Conservation (phyloP, 2,888 invertebrate genomes). For the Erannis defoliaria region DNA sequence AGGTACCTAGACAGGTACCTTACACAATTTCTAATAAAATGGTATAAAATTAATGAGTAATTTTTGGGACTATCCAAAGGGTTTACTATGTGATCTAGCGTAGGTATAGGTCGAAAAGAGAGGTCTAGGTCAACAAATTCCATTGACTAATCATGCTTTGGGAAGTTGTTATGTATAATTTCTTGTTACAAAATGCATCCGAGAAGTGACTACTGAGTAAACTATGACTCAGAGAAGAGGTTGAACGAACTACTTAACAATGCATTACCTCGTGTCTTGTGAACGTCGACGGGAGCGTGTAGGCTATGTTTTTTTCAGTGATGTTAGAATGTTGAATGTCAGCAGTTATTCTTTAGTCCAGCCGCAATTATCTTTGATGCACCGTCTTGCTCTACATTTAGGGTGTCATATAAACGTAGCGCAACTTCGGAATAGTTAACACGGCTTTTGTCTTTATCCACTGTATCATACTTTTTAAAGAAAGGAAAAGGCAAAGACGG, state of each 20-base stretch:
- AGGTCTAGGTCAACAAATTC: constrained; percentile 49
- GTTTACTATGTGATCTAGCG: constrained; percentile 37
- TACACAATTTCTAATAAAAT: background rate
- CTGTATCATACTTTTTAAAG: too few relatives aligned
- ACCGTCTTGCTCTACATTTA: too few relatives aligned
- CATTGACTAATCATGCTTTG: constrained; percentile 25
- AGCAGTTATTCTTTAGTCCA: background rate
- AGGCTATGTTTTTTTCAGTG: constrained; percentile 34
- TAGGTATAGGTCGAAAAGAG: constrained; percentile 9
- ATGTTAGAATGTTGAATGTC: constrained; percentile 1
- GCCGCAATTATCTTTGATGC: too few relatives aligned
- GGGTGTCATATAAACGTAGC: too few relatives aligned
- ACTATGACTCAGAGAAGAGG: constrained; percentile 25
- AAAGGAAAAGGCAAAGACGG: too few relatives aligned
- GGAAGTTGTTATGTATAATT: constrained; percentile 13
- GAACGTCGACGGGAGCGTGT: constrained; percentile 49
- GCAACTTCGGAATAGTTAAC: too few relatives aligned
- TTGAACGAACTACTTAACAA: constrained; percentile 32
- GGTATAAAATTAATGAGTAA: background rate
- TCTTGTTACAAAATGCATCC: constrained; percentile 22
- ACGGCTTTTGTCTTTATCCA: too few relatives aligned
- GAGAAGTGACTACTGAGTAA: constrained; percentile 1
- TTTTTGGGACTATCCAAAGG: background rate
- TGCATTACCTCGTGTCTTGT: constrained; percentile 18
- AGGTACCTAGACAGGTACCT: background rate